Conservation (phyloP, 2,113 vertebrate genomes). For the Excalfactoria chinensis region DNA sequence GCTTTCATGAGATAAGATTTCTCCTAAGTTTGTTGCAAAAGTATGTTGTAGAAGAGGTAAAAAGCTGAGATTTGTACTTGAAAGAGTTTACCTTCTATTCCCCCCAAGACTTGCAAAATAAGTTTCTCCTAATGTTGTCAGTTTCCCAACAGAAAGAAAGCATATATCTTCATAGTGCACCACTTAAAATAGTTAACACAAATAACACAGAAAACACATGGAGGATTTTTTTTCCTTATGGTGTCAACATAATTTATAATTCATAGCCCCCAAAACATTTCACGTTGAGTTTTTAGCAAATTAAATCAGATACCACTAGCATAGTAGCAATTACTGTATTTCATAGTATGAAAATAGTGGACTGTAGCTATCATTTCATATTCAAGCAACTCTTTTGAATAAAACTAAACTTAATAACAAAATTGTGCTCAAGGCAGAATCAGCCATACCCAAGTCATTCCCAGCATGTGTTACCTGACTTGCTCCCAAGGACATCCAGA, state of each 20-base stretch:
- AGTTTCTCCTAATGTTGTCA: slow-evolving; percentile 1
- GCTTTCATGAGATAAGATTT: background rate
- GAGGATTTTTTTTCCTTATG: background rate
- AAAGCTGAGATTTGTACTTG: slow-evolving; percentile 34
- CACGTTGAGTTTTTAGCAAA: background rate
- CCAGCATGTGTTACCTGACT: background rate
- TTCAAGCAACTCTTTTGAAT: background rate
- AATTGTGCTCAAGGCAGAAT: background rate
- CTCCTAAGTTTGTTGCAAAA: slow-evolving; percentile 21
- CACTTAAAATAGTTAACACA: background rate
- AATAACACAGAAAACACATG: background rate
- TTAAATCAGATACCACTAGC: background rate
- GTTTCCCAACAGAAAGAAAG: background rate
- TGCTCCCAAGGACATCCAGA: background rate
- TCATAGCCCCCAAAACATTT: background rate
- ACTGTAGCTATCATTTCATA: background rate
- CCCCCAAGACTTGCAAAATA: slow-evolving; percentile 26
- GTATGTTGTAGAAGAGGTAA: slow-evolving; percentile 1
- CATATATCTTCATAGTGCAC: background rate
- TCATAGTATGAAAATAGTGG: background rate
- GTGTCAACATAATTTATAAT: background rate
- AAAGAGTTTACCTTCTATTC: slow-evolving; percentile 18
- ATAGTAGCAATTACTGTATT: background rate
- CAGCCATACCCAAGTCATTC: background rate
- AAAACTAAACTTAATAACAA: background rate